Percentiles rank a stretch among this genome's conserved stretches.
Evolutionary conservation across 2,113 vertebrate species (phyloP).

Genomic region (Sylvilagus bachmani): DNA sequence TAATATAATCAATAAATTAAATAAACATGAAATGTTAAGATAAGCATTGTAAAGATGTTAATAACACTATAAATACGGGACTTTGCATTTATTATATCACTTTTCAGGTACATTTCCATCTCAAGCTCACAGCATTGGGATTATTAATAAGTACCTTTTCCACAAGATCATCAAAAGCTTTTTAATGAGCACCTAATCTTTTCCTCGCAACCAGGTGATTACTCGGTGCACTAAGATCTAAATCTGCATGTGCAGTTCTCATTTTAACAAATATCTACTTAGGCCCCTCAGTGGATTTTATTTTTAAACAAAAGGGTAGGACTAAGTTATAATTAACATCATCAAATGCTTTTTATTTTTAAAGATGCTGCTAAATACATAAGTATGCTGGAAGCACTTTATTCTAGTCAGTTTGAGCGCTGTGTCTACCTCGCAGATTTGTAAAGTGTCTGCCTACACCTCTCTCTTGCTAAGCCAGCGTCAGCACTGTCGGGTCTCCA

Average conservation of each 20-base stretch:
- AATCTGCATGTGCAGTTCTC: slow-evolving; percentile 57
- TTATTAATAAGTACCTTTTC: slow-evolving; percentile 63
- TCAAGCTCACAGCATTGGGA: slow-evolving; percentile 41
- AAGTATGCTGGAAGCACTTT: slow-evolving; percentile 37
- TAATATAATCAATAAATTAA: slow-evolving; percentile 38
- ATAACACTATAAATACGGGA: neutral
- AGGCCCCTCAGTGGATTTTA: slow-evolving; percentile 45
- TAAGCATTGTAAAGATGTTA: slow-evolving; percentile 32
- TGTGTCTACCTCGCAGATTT: slow-evolving; percentile 17
- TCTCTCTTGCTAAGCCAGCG: neutral
- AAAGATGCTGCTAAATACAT: slow-evolving; percentile 8
- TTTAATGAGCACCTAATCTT: slow-evolving; percentile 70
- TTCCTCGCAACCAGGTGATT: slow-evolving; percentile 53
- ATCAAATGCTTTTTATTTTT: slow-evolving; percentile 47
- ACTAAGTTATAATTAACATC: slow-evolving; percentile 56
- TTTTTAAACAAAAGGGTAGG: slow-evolving; percentile 52
- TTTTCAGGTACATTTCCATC: slow-evolving; percentile 49
- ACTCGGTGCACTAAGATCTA: slow-evolving; percentile 19
- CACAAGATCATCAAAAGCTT: slow-evolving; percentile 61
- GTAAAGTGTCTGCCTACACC: neutral
- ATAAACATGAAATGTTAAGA: slow-evolving; percentile 29
- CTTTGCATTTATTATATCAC: slow-evolving; percentile 31
- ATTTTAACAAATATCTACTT: slow-evolving; percentile 65
- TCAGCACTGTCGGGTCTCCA: neutral
- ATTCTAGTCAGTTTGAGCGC: neutral